Base-by-base conservation (phyloP, 2,797 vertebrate genomes). In the Trachops cirrhosus region DNA sequence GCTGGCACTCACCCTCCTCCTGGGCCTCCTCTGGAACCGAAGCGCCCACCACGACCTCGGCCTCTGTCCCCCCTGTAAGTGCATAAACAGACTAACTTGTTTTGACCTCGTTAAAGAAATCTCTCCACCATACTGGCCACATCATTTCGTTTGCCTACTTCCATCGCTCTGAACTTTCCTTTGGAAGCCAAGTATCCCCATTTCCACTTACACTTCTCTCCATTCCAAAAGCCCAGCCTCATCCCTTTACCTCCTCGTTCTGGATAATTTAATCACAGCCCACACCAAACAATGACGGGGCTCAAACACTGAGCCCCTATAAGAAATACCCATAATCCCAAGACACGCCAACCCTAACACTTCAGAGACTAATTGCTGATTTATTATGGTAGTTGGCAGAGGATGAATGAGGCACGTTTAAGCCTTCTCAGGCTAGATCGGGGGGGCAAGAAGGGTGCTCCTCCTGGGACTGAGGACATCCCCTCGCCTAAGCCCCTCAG, bases 1-100 rank as follows among this genome's bases (percentile, higher is more conserved):
- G 7, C 10, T 2, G 22, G 54, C 50, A 98, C 98, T 99, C 94
- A 99, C 99, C 99, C 99, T 97, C 99, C 99, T 85, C 99, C 99
- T 22, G 99, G 98, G 59, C 99, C 99, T 93, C 99, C 99, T 64
- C 99, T 99, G 97, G 99, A 99, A 9, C 99, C 99, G 94, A 99
- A 99, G 89, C 99, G 99, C 98, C 99, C 99, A 59, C 99, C 99
- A 39, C 99, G 99, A 95, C 99, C 99, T 92, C 99, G 98, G 97
- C 99, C 99, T 98, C 99, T 98, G 97, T 99, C 99, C 82, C 99
- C 99, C 99, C 99, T 99, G 37, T 22, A 97, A 96, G 91, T 2
- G 44, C 37, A 74, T 0, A 32, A 39, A 57, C 19, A 87, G 19
- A 62, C 73, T 77, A 59, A 21, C 57, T 34, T 6, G 39, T 22